phyloP scores from a whole-genome alignment of 2,113 vertebrate genomes.

The Ochotona princeps region DNA sequence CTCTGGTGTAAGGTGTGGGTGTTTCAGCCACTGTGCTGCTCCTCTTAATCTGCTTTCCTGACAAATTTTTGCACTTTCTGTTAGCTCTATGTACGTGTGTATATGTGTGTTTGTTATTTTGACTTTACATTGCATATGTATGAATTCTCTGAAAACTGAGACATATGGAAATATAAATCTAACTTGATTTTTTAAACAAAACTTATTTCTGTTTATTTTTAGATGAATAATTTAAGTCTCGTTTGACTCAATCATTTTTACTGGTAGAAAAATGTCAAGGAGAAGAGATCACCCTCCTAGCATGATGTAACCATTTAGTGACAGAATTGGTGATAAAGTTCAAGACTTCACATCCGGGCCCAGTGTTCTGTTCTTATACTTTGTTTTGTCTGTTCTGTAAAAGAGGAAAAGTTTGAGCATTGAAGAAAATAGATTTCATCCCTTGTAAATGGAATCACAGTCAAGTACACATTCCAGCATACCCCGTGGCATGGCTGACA shows the following conservation, averaged over 20 bases:
- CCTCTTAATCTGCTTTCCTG: no score
- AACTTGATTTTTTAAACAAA: not conserved
- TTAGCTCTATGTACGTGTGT: no score
- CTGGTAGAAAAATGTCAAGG: not conserved
- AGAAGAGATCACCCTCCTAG: not conserved
- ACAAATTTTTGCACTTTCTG: not conserved
- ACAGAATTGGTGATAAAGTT: not conserved
- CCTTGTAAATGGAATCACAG: not conserved
- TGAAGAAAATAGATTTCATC: not conserved
- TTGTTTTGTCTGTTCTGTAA: not conserved
- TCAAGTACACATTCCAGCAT: not conserved
- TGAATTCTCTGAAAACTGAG: conserved; percentile 30
- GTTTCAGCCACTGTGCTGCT: not conserved
- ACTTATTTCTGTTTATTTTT: conserved; percentile 13
- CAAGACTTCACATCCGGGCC: not conserved
- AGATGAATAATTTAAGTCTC: not conserved
- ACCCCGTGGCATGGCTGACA: not conserved
- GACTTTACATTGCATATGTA: not conserved
- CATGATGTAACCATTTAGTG: not conserved
- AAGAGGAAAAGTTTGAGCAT: not conserved
- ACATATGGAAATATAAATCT: not conserved
- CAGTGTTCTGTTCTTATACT: not conserved
- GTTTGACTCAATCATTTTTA: conserved; percentile 32
- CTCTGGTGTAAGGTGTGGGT: no score
- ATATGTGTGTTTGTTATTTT: not conserved